Evolutionary conservation across 2,888 invertebrate species (phyloP).

Genomic region (Bellardia pandia): DNA sequence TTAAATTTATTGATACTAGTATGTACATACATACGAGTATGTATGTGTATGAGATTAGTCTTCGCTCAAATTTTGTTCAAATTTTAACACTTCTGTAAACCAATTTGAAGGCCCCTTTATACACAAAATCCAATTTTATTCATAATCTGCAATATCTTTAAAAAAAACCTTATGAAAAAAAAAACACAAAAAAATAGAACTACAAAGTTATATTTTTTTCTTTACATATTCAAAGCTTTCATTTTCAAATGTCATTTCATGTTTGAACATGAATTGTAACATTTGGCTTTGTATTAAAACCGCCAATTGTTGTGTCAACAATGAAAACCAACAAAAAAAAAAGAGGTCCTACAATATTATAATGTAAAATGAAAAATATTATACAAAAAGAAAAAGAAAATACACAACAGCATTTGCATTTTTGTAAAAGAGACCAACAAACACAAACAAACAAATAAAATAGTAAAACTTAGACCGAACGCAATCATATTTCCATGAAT

Average conservation of each 20-base stretch:
- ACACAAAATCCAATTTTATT: too few relatives aligned
- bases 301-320: constrained; percentile 73
- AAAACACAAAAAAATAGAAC: too few relatives aligned
- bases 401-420: constrained; percentile 64
- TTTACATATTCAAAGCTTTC: constrained; percentile 63
- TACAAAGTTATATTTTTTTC: not conserved
- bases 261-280: constrained; percentile 73
- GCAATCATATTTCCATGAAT: constrained; percentile 73
- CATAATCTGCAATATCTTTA: too few relatives aligned
- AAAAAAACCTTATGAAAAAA: too few relatives aligned
- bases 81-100: too few relatives aligned
- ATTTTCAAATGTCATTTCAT: constrained; percentile 73
- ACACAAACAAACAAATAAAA: constrained; percentile 11
- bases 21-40: too few relatives aligned
- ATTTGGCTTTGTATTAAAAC: constrained; percentile 69
- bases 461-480: constrained; percentile 68
- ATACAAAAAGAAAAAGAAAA: constrained; percentile 20
- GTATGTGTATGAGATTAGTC: too few relatives aligned
- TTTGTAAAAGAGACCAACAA: constrained; percentile 36
- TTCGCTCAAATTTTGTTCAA: too few relatives aligned
- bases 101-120: too few relatives aligned
- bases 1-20: too few relatives aligned
- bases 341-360: constrained; percentile 37
- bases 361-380: constrained; percentile 35
- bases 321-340: constrained; percentile 23